A percentile compares a stretch with the other conserved stretches of the same genome.
phyloP scores from a whole-genome alignment of 2,797 vertebrate species.

The Phoxinus dragarum region DNA sequence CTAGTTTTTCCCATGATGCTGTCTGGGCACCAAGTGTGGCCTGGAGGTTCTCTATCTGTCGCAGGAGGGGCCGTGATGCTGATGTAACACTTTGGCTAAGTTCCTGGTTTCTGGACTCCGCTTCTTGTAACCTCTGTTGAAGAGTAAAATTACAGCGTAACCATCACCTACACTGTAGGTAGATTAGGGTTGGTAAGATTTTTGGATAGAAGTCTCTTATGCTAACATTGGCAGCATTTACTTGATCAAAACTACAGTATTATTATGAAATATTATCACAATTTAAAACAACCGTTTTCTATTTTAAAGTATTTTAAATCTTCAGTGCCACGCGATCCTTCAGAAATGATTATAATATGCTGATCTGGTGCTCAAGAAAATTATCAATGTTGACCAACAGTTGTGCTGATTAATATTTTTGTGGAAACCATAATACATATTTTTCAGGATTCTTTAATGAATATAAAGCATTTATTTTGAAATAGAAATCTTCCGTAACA shows the following conservation, averaged over 20 bases:
- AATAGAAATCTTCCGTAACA: neutral
- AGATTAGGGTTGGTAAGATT: neutral
- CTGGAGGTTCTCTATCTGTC: conserved; percentile 97
- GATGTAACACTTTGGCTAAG: conserved; percentile 94
- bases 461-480: neutral
- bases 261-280: neutral
- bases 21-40: conserved; percentile 91
- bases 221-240: neutral
- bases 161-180: neutral
- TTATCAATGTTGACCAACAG: neutral
- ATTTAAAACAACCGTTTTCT: neutral
- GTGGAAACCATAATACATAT: neutral
- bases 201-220: neutral
- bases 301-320: neutral
- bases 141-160: neutral
- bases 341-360: neutral
- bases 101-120: conserved; percentile 94
- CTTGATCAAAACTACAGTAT: neutral
- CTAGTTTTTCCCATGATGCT: conserved; percentile 93
- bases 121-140: conserved; percentile 91
- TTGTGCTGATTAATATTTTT: neutral
- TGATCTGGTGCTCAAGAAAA: neutral
- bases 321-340: neutral
- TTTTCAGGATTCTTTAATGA: neutral
- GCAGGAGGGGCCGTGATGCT: conserved; percentile 90